phyloP scores from a whole-genome alignment of 1,140 invertebrate genomes.

The Anoplolepis gracilipes region DNA sequence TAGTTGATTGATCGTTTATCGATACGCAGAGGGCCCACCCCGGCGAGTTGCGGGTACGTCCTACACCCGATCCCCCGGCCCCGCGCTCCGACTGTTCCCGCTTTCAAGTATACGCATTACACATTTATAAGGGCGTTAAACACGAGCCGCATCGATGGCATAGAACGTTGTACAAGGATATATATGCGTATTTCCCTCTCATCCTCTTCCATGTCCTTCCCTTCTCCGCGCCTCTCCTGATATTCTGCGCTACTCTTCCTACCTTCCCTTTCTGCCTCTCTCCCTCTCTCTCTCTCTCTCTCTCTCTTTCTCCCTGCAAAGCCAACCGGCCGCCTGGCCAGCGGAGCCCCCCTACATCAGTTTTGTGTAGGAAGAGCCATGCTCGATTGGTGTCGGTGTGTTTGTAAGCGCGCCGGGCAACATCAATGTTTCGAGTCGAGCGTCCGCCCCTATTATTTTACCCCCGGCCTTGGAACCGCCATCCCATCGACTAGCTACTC shows the following conservation, averaged over 20 bases:
- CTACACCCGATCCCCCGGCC: constrained; percentile 47
- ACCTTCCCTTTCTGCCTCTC: not conserved
- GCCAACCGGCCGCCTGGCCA: constrained; percentile 72
- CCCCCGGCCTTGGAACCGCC: constrained; percentile 72
- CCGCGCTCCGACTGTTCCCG: constrained; percentile 6
- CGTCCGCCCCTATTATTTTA: constrained; percentile 82
- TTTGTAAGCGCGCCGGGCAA: constrained; percentile 77
- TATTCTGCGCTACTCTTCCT: constrained; percentile 43
- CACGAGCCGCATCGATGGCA: constrained; percentile 75
- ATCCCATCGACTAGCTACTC: constrained; percentile 62
- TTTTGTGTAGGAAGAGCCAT: constrained; percentile 76
- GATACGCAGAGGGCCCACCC: constrained; percentile 76
- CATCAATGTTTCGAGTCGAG: constrained; percentile 80
- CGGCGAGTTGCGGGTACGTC: constrained; percentile 72
- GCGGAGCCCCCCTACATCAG: constrained; percentile 72
- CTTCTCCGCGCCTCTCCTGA: constrained; percentile 40
- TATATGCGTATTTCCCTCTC: constrained; percentile 67
- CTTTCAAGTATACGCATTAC: constrained; percentile 76
- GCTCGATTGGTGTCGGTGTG: constrained; percentile 78
- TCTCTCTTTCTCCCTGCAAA: constrained; percentile 54
- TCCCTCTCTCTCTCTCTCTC: not conserved
- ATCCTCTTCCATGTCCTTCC: constrained; percentile 37
- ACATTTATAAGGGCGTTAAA: constrained; percentile 82
- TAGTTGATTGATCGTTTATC: constrained; percentile 84
- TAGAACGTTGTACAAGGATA: constrained; percentile 68